Evolutionary conservation across 2,797 vertebrate species (phyloP).

Genomic region (Hippopotamyrus pictus): DNA sequence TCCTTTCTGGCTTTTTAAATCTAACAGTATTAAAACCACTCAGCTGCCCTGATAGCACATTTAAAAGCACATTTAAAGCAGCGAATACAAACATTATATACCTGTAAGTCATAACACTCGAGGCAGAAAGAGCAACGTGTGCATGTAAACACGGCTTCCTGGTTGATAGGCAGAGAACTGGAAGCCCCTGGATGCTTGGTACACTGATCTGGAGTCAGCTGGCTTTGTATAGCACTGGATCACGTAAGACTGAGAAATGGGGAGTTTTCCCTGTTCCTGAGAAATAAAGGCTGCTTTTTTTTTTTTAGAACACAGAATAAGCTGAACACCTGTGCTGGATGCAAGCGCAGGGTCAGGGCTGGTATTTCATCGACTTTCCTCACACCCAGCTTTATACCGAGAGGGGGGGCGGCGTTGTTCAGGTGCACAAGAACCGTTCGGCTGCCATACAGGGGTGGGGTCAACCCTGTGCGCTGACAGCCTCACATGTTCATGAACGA

Average conservation of each 20-base stretch:
- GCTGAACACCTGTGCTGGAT: background rate
- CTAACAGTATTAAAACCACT: background rate
- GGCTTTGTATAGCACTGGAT: background rate
- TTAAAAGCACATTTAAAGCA: background rate
- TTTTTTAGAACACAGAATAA: background rate
- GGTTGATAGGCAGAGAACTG: background rate
- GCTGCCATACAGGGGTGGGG: background rate
- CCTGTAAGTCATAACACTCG: background rate
- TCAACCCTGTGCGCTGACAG: background rate
- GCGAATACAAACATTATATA: background rate
- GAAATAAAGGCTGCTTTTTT: background rate
- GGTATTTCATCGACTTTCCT: background rate
- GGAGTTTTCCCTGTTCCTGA: background rate
- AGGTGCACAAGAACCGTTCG: background rate
- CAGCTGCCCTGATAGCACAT: background rate
- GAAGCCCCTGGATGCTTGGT: background rate
- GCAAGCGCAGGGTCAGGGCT: background rate
- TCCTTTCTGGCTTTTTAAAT: background rate
- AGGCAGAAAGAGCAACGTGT: background rate
- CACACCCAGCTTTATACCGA: background rate
- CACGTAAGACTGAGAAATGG: background rate
- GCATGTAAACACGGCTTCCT: background rate
- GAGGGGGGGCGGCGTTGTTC: background rate
- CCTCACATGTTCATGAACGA: background rate
- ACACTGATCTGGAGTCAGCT: background rate